A percentile compares a stretch with the other conserved stretches of the same genome.
These are phyloP conservation scores for Pseudoips prasinana DNA, from an alignment of 2,888 invertebrate genomes.

Conservation along the genomic window DNA sequence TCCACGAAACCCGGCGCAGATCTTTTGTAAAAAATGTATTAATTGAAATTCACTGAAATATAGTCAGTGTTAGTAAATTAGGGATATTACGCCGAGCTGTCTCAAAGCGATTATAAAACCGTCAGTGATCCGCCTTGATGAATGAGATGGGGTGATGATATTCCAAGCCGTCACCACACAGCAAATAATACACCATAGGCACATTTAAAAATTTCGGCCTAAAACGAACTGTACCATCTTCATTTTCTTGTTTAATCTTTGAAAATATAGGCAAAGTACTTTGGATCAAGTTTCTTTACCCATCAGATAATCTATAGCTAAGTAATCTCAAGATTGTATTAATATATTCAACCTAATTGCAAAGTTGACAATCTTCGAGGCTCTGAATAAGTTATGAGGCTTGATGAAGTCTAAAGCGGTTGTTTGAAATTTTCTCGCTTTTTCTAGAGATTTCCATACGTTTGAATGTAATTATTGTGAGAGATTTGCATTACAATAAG, in stretches of 20 bases:
- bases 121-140: no score
- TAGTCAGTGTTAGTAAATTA: constrained; percentile 11
- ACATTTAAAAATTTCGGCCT: no score
- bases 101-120: no score
- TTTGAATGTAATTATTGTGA: constrained; percentile 1
- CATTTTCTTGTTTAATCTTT: no score
- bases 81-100: no score
- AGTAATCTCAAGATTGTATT: constrained; percentile 12
- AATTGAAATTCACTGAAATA: constrained; percentile 7
- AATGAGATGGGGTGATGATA: no score
- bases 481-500: background rate
- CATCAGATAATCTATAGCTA: constrained; percentile 18
- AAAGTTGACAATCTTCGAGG: constrained; percentile 44
- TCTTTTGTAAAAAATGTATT: no score
- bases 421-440: constrained; percentile 7
- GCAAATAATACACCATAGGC: no score
- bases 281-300: constrained; percentile 14
- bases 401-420: constrained; percentile 11
- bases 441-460: constrained; percentile 2
- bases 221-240: no score
- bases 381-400: constrained; percentile 17
- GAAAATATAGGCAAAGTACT: constrained; percentile 10
- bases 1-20: no score
- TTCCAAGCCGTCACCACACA: no score
- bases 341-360: constrained; percentile 45